These are phyloP conservation scores for Sylvilagus floridanus DNA, from an alignment of 2,797 vertebrate species.

Conservation along the genomic window DNA sequence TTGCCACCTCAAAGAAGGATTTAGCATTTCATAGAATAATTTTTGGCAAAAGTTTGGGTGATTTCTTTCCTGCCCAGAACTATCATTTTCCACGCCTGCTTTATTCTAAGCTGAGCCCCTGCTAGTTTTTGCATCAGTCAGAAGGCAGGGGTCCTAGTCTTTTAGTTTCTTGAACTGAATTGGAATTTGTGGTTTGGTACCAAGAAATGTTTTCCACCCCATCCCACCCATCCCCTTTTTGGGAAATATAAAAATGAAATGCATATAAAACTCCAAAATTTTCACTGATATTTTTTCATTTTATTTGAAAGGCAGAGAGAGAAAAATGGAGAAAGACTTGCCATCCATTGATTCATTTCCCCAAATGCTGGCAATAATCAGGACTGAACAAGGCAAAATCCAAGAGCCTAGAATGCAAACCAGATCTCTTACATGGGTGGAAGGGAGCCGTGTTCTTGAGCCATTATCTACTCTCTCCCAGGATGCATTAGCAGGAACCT, in stretches of 20 bases:
- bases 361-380: no score
- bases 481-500: no score
- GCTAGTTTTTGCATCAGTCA: neutral
- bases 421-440: no score
- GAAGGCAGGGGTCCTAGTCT: slow-evolving; percentile 11
- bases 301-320: no score
- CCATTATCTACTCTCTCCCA: no score
- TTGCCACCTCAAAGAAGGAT: neutral
- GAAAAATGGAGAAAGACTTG: no score
- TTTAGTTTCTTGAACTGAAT: slow-evolving; percentile 30
- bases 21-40: slow-evolving; percentile 36
- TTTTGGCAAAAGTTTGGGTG: slow-evolving; percentile 54
- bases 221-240: neutral
- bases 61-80: neutral
- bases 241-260: slow-evolving; percentile 47
- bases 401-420: no score
- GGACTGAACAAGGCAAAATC: no score
- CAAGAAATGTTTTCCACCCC: neutral
- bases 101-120: neutral
- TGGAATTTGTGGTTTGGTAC: slow-evolving; percentile 4
- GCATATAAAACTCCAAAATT: slow-evolving; percentile 5
- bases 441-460: no score
- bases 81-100: neutral
- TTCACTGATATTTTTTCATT: neutral
- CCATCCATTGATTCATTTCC: no score